Base-by-base conservation (phyloP, 1,140 invertebrate genomes). In the Conus ventricosus region DNA sequence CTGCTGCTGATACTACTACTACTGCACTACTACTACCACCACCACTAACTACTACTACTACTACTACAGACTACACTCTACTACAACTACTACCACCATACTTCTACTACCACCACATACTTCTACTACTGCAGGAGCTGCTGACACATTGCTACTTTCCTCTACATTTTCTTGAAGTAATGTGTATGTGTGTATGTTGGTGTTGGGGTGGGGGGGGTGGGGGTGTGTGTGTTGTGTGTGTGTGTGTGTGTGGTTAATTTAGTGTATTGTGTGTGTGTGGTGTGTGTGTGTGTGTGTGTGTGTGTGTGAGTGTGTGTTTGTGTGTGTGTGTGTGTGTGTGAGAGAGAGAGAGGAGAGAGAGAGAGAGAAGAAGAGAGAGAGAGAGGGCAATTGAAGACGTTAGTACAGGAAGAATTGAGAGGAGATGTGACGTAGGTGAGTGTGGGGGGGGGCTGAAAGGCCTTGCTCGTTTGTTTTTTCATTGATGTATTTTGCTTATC, bases 101-200 rank as follows among this genome's bases (percentile, higher is more conserved):
- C n/a, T n/a, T n/a, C n/a, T n/a, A 39, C 39, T 3, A 39, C 39
- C 39, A 39, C 39, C 39, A 39, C 39, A n/a, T 3, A 39, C 39
- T 3, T 1, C 39, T 39, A 39, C 39, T 39, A 3, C 39, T 39
- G 39, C 39, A 1, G 39, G 0, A 1, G 39, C 39, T 39, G 39
- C 39, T 39, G 39, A 0, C 39, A 39, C 39, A 39, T 39, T 3
- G 39, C 39, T 39, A 3, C 39, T 39, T 39, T 39, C 39, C 39
- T 39, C 39, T 39, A 15, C 15, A 15, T 83, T 17, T 54, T 54
- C 17, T 83, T 5, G 5, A 51, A 7, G 13, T 55, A 13, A 51
- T 82, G 81, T 82, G 81, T 82, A 53, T 82, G 81, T 82, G 81
- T 82, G 81, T 82, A 53, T 57, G 81, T 82, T n/a, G n/a, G 81